These are phyloP conservation scores for Pheosia tremula DNA, from an alignment of 2,888 invertebrate species.

Conservation along the genomic window DNA sequence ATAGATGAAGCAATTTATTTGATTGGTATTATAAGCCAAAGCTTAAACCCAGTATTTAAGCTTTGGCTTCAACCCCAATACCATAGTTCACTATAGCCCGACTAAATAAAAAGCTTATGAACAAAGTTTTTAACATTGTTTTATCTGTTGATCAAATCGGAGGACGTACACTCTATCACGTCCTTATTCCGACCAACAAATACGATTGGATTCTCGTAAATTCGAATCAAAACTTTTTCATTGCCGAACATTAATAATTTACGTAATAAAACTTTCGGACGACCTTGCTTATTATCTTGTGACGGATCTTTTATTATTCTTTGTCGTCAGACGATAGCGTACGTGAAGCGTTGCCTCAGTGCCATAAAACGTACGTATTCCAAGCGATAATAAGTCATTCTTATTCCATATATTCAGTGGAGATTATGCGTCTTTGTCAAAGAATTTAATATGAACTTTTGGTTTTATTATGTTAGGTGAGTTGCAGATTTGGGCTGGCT, in stretches of 20 bases:
- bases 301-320: slow-evolving; percentile 22
- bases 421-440: slow-evolving; percentile 10
- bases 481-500: not conserved
- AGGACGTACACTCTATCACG: slow-evolving; percentile 8
- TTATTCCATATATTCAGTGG: slow-evolving; percentile 16
- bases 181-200: slow-evolving; percentile 15
- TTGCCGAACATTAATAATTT: slow-evolving; percentile 29
- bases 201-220: slow-evolving; percentile 32
- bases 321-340: slow-evolving; percentile 8
- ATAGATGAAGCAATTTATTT: no score
- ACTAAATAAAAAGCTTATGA: slow-evolving; percentile 6
- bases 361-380: slow-evolving; percentile 15
- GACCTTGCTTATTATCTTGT: slow-evolving; percentile 14
- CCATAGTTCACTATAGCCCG: not conserved
- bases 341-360: slow-evolving; percentile 5
- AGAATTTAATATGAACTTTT: slow-evolving; percentile 10
- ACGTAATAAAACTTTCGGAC: slow-evolving; percentile 29
- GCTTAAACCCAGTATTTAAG: no score
- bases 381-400: slow-evolving; percentile 17
- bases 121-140: slow-evolving; percentile 3
- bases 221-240: slow-evolving; percentile 35
- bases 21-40: no score
- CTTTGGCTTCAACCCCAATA: no score
- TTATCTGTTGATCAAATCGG: slow-evolving; percentile 7
- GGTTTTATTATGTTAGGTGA: slow-evolving; percentile 6